phyloP scores from a whole-genome alignment of 1,140 invertebrate genomes.

The Drosophila tristis region DNA sequence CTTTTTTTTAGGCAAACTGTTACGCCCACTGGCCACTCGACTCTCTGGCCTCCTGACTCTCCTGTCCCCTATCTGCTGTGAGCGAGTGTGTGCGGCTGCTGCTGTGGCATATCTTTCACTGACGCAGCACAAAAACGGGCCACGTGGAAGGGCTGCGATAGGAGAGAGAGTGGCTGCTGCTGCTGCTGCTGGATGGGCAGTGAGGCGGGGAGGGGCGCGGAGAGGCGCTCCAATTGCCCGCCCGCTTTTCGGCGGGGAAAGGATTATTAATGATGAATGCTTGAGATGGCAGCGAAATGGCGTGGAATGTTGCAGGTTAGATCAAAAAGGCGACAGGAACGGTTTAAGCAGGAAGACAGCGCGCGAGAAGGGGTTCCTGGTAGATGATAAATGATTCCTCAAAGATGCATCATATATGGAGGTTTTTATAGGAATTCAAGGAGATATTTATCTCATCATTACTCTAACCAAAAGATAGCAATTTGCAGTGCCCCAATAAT shows the following conservation, averaged over 20 bases:
- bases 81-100: conserved; percentile 19
- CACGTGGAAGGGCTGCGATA: conserved; percentile 48
- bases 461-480: too few relatives aligned
- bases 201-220: not conserved
- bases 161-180: too few relatives aligned
- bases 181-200: not conserved
- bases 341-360: conserved; percentile 6
- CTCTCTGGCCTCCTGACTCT: not conserved
- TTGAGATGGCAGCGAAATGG: conserved; percentile 80
- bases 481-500: too few relatives aligned
- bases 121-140: conserved; percentile 71
- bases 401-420: too few relatives aligned
- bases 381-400: too few relatives aligned
- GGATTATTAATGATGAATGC: conserved; percentile 82
- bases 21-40: conserved; percentile 74
- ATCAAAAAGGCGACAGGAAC: conserved; percentile 21
- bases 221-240: conserved; percentile 49
- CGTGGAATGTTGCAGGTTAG: conserved; percentile 58
- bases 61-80: not conserved
- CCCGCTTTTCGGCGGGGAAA: conserved; percentile 26
- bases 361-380: too few relatives aligned
- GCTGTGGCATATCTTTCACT: conserved; percentile 71
- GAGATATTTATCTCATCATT: too few relatives aligned
- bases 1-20: conserved; percentile 72
- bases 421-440: too few relatives aligned